phyloP scores from a whole-genome alignment of 2,797 vertebrate species.

The Chromis chromis region DNA sequence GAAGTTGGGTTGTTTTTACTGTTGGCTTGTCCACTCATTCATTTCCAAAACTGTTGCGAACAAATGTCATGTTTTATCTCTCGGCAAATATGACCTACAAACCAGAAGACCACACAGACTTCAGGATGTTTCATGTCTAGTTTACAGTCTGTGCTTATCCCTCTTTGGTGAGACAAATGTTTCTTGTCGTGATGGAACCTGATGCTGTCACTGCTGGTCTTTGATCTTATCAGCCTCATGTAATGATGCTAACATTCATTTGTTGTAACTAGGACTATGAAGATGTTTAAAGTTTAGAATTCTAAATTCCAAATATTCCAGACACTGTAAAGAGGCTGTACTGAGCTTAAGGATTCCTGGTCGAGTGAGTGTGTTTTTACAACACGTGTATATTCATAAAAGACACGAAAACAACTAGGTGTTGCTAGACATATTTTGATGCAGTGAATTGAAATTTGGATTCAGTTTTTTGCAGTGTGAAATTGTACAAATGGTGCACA shows the following conservation, averaged over 20 bases:
- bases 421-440: conserved; percentile 51
- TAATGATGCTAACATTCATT: conserved; percentile 10
- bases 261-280: conserved; percentile 7
- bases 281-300: conserved; percentile 16
- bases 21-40: background rate
- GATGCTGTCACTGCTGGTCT: background rate
- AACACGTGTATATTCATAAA: conserved; percentile 32
- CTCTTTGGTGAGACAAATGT: background rate
- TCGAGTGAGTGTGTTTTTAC: conserved; percentile 39
- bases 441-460: conserved; percentile 62
- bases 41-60: conserved; percentile 5
- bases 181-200: background rate
- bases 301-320: conserved; percentile 26
- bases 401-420: conserved; percentile 38
- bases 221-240: conserved; percentile 10
- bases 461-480: conserved; percentile 86
- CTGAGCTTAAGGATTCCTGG: conserved; percentile 21
- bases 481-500: conserved; percentile 90
- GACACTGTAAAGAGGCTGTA: conserved; percentile 15
- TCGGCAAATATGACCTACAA: background rate
- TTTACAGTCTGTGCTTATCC: background rate
- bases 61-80: background rate
- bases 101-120: background rate
- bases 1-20: conserved; percentile 22
- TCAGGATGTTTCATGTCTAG: background rate